phyloP scores from a whole-genome alignment of 2,888 invertebrate genomes.

The Pterobdella sp. region DNA sequence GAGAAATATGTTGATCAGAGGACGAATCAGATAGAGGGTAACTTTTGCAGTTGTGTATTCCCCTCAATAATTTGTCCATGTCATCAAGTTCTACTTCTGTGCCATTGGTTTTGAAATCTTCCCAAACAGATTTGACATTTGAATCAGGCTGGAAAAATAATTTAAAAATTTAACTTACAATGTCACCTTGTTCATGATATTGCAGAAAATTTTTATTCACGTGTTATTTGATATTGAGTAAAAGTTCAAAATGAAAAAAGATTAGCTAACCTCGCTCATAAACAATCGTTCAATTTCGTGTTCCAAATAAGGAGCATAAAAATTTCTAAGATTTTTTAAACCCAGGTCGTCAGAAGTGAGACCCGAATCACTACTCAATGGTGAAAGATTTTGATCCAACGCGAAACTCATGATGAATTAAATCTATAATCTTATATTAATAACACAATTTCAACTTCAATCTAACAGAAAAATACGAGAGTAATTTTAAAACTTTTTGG shows the following conservation, averaged over 20 bases:
- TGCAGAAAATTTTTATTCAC: not conserved
- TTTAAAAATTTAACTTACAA: not conserved
- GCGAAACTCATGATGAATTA: not conserved
- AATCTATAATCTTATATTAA: not conserved
- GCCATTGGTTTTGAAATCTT: slow-evolving; percentile 37
- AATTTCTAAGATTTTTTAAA: slow-evolving; percentile 23
- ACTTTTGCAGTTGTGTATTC: slow-evolving; percentile 24
- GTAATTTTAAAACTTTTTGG: slow-evolving; percentile 2
- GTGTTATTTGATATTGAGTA: slow-evolving; percentile 11
- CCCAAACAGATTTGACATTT: slow-evolving; percentile 32
- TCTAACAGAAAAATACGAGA: not conserved
- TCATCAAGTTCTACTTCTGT: slow-evolving; percentile 36
- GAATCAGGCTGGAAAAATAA: not conserved
- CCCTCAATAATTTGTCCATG: slow-evolving; percentile 34
- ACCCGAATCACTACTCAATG: not conserved
- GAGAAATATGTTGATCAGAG: not conserved
- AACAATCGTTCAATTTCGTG: slow-evolving; percentile 31
- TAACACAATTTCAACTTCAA: not conserved
- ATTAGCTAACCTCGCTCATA: slow-evolving; percentile 5
- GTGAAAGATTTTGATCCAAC: not conserved
- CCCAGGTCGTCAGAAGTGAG: slow-evolving; percentile 27
- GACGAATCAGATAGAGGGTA: slow-evolving; percentile 9
- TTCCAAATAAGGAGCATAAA: slow-evolving; percentile 31
- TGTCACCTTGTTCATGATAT: not conserved
- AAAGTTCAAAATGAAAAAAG: not conserved